Evolutionary conservation across 2,797 vertebrate genomes (phyloP).

Genomic region (Poeciliopsis infans): DNA sequence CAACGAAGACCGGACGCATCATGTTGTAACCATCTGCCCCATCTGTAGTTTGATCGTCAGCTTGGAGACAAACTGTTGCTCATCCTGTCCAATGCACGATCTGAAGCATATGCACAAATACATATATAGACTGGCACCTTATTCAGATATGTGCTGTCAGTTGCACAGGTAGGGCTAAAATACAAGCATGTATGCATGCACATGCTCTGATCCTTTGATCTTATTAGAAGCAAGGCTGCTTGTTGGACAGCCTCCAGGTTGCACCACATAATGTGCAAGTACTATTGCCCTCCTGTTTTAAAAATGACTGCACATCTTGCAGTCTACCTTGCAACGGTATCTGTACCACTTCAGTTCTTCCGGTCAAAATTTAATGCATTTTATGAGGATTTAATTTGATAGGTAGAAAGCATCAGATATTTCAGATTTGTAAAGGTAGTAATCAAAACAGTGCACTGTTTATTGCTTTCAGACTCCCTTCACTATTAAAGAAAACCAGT

Average conservation of each 20-base stretch:
- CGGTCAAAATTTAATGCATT: not conserved
- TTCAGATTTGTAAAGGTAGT: not conserved
- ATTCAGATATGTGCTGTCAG: not conserved
- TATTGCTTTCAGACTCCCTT: constrained; percentile 20
- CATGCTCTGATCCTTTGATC: constrained; percentile 71
- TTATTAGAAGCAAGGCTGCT: constrained; percentile 63
- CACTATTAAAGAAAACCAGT: not conserved
- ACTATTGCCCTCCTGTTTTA: not conserved
- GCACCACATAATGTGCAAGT: not conserved
- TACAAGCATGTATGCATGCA: constrained; percentile 15
- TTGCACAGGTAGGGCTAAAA: constrained; percentile 28
- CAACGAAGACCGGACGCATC: constrained; percentile 6
- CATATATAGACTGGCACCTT: not conserved
- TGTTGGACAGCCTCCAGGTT: constrained; percentile 51
- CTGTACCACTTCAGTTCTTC: not conserved
- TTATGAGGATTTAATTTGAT: not conserved
- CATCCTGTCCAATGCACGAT: constrained; percentile 39
- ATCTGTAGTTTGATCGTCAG: constrained; percentile 39
- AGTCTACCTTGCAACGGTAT: not conserved
- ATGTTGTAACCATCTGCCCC: constrained; percentile 61
- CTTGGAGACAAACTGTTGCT: constrained; percentile 62
- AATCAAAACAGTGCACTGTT: not conserved
- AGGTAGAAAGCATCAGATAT: not conserved
- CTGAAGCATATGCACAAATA: constrained; percentile 6
- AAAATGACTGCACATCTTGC: not conserved